Percentiles rank a stretch among this genome's conserved stretches.
These are phyloP conservation scores for Hetaerina americana DNA, from an alignment of 1,140 invertebrate species.

Conservation along the genomic window DNA sequence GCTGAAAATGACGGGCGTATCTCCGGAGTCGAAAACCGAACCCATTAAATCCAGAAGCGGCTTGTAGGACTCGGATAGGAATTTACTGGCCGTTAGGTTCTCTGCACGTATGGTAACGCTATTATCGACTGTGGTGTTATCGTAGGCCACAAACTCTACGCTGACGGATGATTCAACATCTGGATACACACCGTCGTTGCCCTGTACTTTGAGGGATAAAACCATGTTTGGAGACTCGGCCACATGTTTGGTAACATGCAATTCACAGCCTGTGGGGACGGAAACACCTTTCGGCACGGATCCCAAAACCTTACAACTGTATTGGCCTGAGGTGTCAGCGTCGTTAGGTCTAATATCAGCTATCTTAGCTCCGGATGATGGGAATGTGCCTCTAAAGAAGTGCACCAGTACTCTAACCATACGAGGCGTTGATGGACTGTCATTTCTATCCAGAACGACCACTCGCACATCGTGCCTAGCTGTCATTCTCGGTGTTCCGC, in stretches of 20 bases:
- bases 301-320: conserved; percentile 64
- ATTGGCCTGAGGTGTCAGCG: conserved; percentile 72
- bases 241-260: conserved; percentile 18
- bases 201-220: conserved; percentile 58
- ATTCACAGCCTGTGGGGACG: not conserved
- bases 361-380: conserved; percentile 58
- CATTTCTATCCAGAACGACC: conserved; percentile 77
- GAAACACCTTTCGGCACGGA: conserved; percentile 15
- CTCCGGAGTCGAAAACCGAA: conserved; percentile 42
- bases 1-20: conserved; percentile 55
- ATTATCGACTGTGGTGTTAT: conserved; percentile 68
- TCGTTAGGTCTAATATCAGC: conserved; percentile 86
- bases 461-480: conserved; percentile 64
- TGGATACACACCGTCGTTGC: conserved; percentile 76
- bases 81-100: conserved; percentile 56
- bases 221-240: conserved; percentile 16
- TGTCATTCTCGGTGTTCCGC: conserved; percentile 66
- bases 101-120: conserved; percentile 60
- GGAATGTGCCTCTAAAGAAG: conserved; percentile 52
- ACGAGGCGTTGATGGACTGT: conserved; percentile 73
- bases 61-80: conserved; percentile 60
- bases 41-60: conserved; percentile 56
- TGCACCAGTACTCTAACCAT: conserved; percentile 69
- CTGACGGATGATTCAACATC: conserved; percentile 73
- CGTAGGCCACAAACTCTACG: conserved; percentile 65